Conservation (phyloP, 2,113 vertebrate species). For the Cochlearius cochlearius region DNA sequence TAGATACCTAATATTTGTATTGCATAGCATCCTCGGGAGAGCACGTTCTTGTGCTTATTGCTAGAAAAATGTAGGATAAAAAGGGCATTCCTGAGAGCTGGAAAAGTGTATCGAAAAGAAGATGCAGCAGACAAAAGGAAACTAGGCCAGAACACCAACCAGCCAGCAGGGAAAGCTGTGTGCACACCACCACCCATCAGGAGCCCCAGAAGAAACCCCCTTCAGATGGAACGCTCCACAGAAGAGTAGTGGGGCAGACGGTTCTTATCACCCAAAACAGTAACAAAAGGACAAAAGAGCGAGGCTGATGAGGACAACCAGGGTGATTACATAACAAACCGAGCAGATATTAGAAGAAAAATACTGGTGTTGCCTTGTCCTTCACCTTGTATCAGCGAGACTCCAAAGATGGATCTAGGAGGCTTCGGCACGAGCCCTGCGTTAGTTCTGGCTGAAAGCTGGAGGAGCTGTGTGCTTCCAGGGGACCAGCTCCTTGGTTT, state of each 20-base stretch:
- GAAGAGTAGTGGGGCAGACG: neutral
- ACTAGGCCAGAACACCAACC: neutral
- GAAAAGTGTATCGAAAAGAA: neutral
- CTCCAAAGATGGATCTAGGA: no score
- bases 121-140: neutral
- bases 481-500: neutral
- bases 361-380: neutral
- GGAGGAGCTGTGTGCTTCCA: neutral
- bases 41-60: neutral
- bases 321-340: neutral
- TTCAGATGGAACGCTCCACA: neutral
- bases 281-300: neutral
- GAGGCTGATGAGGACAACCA: neutral
- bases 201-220: neutral
- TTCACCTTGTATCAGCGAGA: neutral
- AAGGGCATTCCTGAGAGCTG: neutral
- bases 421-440: fast-evolving
- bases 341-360: neutral
- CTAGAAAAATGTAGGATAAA: neutral
- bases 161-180: neutral
- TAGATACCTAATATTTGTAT: neutral
- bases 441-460: neutral
- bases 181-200: no score
- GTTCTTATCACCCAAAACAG: neutral
- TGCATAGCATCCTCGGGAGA: neutral